Percentiles rank a stretch among this genome's conserved stretches.
phyloP scores from a whole-genome alignment of 2,797 vertebrate genomes.

The Clarias platycephalus region DNA sequence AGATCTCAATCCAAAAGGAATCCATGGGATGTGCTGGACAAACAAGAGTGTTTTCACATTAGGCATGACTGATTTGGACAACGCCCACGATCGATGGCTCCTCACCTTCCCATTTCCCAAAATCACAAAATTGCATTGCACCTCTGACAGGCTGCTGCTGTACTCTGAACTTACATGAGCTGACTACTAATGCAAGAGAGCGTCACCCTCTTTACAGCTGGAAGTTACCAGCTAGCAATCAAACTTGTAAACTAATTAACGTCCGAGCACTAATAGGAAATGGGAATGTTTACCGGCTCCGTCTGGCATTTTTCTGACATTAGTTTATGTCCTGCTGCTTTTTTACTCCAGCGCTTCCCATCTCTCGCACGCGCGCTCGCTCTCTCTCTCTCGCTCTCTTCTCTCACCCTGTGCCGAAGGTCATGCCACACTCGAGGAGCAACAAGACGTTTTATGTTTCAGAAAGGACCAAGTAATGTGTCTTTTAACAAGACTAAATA shows the following conservation, averaged over 20 bases:
- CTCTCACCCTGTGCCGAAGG: background rate
- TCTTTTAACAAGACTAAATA: background rate
- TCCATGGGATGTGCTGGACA: too few relatives aligned
- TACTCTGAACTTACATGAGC: background rate
- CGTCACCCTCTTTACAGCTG: background rate
- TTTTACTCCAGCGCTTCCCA: background rate
- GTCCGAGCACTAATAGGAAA: background rate
- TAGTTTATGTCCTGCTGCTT: background rate
- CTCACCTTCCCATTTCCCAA: too few relatives aligned
- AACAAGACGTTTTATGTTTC: background rate
- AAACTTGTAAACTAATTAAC: background rate
- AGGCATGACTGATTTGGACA: too few relatives aligned
- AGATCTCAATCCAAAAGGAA: too few relatives aligned
- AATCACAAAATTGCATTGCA: too few relatives aligned
- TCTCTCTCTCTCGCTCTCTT: background rate
- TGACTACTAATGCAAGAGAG: background rate
- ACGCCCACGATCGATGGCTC: too few relatives aligned
- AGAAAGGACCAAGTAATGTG: background rate
- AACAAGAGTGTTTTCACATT: too few relatives aligned
- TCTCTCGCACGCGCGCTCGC: background rate
- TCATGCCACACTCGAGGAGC: background rate
- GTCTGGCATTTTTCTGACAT: background rate
- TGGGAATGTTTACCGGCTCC: background rate
- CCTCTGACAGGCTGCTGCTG: background rate
- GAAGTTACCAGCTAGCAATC: constrained; percentile 8